Base-by-base conservation (phyloP, 2,113 vertebrate genomes). In the Speoplatyrhinus poulsoni region DNA sequence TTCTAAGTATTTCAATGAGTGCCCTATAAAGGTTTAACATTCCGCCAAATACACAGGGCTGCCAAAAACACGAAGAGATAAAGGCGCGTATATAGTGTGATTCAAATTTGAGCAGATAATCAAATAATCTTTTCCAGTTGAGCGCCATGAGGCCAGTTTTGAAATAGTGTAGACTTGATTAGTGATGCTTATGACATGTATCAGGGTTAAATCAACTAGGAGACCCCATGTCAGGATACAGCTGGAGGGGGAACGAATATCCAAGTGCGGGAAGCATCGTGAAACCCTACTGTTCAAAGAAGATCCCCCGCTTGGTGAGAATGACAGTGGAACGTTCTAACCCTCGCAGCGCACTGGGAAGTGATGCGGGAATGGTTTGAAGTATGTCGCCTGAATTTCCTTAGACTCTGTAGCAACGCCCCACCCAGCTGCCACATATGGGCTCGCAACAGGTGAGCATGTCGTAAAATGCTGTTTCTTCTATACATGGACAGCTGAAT, bases 121-220 rank as follows among this genome's bases (percentile, higher is more conserved):
- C 60, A 6, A 60, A 48, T 69, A 71, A 62, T 65, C 61, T 8
- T 62, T 47, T 16, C 69, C n/a, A 1, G n/a, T 19, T 62, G 58
- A 64, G 69, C 3, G 3, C n/a, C 61, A 41, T 12, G 1, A 12
- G 19, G 73, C 69, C 32, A 19, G 6, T 67, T 76, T 59, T 79
- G 60, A 70, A 68, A 55, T 57, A 47, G 54, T 72, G 63, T 65
- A 60, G 73, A 36, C 60, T 62, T 55, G 66, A 72, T 71, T 76
- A 83, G 82, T 77, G 52, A 73, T 69, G 82, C 87, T 87, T 80
- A 87, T 83, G 65, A 74, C 26, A 26, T 26, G 26, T 65, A 78
- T 70, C 62, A 67, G 65, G 69, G 73, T 76, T 85, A 84, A 26
- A 85, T 81, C 69, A 70, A 26, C 26, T 58, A 69, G 61, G n/a